Percentiles rank a stretch among this genome's conserved stretches.
phyloP scores from a whole-genome alignment of 2,888 invertebrate species.

The Caenorhabditis uteleia region DNA sequence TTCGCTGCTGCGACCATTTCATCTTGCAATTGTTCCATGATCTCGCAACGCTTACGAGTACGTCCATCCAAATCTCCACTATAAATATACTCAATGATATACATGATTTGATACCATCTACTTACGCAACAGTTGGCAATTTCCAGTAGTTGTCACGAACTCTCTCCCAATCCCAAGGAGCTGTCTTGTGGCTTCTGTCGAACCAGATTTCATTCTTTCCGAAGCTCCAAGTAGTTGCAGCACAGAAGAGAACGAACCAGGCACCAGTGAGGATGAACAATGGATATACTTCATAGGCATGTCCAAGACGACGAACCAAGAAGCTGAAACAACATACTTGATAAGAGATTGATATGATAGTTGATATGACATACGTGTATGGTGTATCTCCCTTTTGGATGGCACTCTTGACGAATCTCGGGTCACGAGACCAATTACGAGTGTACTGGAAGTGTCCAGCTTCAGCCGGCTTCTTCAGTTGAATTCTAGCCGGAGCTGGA shows the following conservation, averaged over 20 bases:
- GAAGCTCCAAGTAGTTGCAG: constrained; percentile 53
- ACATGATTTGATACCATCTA: too few species aligned
- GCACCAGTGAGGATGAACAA: constrained; percentile 50
- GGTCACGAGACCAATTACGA: constrained; percentile 47
- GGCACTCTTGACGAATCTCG: constrained; percentile 30
- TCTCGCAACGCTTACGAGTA: constrained; percentile 55
- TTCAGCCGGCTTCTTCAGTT: constrained; percentile 43
- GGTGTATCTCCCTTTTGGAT: constrained; percentile 51
- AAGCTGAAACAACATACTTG: constrained; percentile 48
- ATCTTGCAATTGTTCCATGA: constrained; percentile 63
- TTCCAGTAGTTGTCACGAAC: constrained; percentile 60
- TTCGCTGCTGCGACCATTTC: constrained; percentile 67
- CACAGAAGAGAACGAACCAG: constrained; percentile 55
- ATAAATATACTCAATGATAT: constrained; percentile 1
- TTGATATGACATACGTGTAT: constrained; percentile 14
- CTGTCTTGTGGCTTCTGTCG: constrained; percentile 54
- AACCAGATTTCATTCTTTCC: constrained; percentile 63
- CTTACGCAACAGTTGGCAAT: constrained; percentile 42
- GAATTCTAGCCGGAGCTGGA: constrained; percentile 33
- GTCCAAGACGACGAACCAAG: constrained; percentile 53
- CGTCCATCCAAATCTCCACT: constrained; percentile 54
- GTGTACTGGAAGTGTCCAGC: constrained; percentile 41
- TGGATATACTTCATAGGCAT: constrained; percentile 65
- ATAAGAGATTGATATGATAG: background rate
- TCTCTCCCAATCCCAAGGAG: constrained; percentile 65